Percentiles rank a stretch among this genome's conserved stretches.
Conservation (phyloP, 1,140 invertebrate genomes). For the Pentalonia nigronervosa region DNA sequence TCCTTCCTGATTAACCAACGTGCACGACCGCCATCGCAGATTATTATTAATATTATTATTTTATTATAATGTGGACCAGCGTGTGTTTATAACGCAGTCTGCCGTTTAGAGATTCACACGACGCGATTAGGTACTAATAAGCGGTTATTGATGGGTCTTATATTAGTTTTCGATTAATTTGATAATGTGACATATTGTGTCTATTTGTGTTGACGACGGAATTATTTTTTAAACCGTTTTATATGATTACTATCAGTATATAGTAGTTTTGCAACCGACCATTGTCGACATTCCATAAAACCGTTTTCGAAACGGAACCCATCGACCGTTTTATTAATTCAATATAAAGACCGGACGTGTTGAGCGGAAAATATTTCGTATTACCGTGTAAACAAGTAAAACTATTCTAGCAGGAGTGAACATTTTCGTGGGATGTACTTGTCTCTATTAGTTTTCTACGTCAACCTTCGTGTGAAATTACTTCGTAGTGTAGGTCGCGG, state of each 20-base stretch:
- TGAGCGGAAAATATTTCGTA: slow-evolving; percentile 8
- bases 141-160: not conserved
- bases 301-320: not conserved
- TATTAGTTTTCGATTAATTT: not conserved
- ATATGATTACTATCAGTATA: not conserved
- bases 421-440: not conserved
- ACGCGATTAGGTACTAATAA: not conserved
- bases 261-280: not conserved
- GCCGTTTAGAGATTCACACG: not conserved
- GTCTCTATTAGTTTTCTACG: not conserved
- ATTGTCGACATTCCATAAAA: not conserved
- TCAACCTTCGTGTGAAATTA: not conserved
- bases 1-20: slow-evolving; percentile 57
- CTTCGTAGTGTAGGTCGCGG: not conserved
- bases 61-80: slow-evolving; percentile 39
- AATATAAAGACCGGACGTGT: not conserved
- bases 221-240: not conserved
- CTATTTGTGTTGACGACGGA: not conserved
- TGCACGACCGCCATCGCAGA: not conserved
- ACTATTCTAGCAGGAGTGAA: not conserved
- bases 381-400: not conserved
- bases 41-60: slow-evolving; percentile 54
- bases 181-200: not conserved
- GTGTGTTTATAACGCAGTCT: not conserved
- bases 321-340: slow-evolving; percentile 23